Evolutionary conservation across 1,140 invertebrate species (phyloP), one percentile per base, ranked within the genome.

Genomic region (Theocolax elegans): DNA sequence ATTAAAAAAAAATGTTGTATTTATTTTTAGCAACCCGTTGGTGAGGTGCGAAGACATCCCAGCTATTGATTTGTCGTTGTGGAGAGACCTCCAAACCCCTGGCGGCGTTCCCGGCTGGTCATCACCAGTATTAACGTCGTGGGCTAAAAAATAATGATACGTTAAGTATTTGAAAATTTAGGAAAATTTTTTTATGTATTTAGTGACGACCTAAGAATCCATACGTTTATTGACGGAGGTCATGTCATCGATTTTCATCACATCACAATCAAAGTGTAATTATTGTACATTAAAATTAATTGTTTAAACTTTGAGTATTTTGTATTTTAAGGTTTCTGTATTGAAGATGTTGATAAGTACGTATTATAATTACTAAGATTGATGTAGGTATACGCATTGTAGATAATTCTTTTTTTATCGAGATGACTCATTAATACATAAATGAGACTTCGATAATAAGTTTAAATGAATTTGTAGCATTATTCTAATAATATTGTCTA

Each of bases 21-120:
- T 77, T 27, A 56, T 71, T 76, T 77, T 58, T 83, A 94, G 92
- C 23, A 94, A 94, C 81, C 88, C 88, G 29, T 77, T 93, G 29
- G 80, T 89, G 27, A 87, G 86, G 29, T 94, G 93, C 74, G 81
- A 88, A 10, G 79, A 88, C 27, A 84, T 94, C 68, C 91, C 92
- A n/a, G 77, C 82, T 29, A 81, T 93, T 9, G 89, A 93, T 80
- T 83, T 93, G 4, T 86, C 86, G 1, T 79, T 89, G 53, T 92
- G 91, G 91, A 88, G 87, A 69, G 89, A 90, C 71, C 17, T 71
- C 1, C 67, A 56, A 29, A 44, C 44, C 8, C 49, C 63, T 19
- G n/a, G 4, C 3, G 25, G 12, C 8, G 19, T 15, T 4, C 15
- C 60, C 9, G 21, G 19, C 9, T 65, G 62, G 62, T 12, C 49